Evolutionary conservation across 2,888 invertebrate genomes (phyloP).

Genomic region (Agrypnus murinus): DNA sequence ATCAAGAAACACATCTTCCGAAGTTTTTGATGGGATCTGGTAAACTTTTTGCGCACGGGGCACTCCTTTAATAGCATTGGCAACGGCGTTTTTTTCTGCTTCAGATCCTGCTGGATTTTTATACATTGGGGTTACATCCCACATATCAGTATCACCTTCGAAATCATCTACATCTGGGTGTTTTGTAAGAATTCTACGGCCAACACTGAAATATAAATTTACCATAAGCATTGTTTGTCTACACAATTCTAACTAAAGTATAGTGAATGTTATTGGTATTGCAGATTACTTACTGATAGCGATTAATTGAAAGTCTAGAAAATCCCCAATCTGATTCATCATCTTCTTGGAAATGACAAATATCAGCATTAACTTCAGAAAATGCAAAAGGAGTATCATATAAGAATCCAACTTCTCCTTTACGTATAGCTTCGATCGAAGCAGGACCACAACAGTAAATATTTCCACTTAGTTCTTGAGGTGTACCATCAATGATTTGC

Average conservation of each 20-base stretch:
- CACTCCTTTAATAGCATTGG: constrained; percentile 79
- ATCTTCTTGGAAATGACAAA: constrained; percentile 83
- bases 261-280: too few species aligned
- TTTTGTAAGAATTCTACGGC: constrained; percentile 81
- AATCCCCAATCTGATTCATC: constrained; percentile 81
- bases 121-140: constrained; percentile 79
- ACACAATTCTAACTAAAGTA: too few species aligned
- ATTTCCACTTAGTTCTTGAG: constrained; percentile 80
- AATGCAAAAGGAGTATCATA: constrained; percentile 86
- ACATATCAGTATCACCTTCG: constrained; percentile 77
- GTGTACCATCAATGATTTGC: constrained; percentile 89
- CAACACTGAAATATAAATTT: constrained; percentile 74
- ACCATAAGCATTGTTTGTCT: too few species aligned
- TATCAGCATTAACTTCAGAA: constrained; percentile 85
- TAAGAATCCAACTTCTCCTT: constrained; percentile 82
- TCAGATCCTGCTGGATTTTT: constrained; percentile 78
- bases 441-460: constrained; percentile 76
- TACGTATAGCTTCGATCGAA: constrained; percentile 80
- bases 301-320: constrained; percentile 77
- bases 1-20: constrained; percentile 79
- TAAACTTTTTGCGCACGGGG: constrained; percentile 78
- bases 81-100: constrained; percentile 79
- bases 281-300: constrained; percentile 78
- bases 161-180: constrained; percentile 77
- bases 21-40: constrained; percentile 75